phyloP scores from a whole-genome alignment of 64 coral and sea anemone species.

The Astreopora myriophthalma region DNA sequence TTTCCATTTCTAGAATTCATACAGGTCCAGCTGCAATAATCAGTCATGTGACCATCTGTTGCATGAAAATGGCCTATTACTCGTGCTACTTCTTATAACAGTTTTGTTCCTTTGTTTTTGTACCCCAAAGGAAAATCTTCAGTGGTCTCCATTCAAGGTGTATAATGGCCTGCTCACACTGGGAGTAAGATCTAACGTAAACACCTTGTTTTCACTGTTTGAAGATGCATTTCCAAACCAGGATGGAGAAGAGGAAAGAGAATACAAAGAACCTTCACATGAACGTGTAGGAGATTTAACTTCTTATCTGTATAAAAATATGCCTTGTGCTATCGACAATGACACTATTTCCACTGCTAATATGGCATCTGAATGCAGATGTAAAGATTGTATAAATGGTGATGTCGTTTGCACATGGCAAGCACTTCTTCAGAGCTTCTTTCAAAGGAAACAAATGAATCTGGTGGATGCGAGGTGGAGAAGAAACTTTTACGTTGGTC shows the following conservation, averaged over 20 bases:
- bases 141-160: conserved; percentile 75
- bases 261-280: not conserved
- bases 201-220: not conserved
- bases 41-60: too few species aligned
- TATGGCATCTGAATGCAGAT: not conserved
- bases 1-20: too few species aligned
- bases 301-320: not conserved
- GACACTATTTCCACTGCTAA: too few species aligned
- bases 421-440: not conserved
- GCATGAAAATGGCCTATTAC: too few species aligned
- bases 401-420: not conserved
- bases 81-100: too few species aligned
- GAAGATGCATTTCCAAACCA: not conserved
- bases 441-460: not conserved
- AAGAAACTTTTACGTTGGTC: not conserved
- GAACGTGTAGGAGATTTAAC: not conserved
- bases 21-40: too few species aligned
- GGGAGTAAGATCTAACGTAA: not conserved
- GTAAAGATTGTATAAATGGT: not conserved
- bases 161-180: not conserved
- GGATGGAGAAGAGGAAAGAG: not conserved
- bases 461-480: not conserved
- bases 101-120: not conserved
- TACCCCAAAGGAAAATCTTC: conserved; percentile 22
- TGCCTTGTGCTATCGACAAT: not conserved